Evolutionary conservation across 2,113 vertebrate genomes (phyloP), one percentile per base, ranked within the genome.

Genomic region (Cavia porcellus): DNA sequence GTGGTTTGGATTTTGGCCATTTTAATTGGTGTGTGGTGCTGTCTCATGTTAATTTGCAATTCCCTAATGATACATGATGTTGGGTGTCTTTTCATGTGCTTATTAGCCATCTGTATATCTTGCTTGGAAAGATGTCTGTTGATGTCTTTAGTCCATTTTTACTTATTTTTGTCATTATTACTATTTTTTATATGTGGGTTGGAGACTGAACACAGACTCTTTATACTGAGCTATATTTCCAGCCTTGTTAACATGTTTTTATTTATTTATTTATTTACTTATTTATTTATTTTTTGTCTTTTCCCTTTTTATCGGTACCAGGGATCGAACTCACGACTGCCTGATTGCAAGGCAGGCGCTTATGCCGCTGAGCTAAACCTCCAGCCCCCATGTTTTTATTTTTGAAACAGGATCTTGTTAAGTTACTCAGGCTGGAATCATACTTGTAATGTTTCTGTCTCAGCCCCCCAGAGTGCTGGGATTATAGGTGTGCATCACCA

Each of bases 1-100:
- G 30, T 68, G 20, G 42, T 94, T 92, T 79, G 77, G 42, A 79
- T 83, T 72, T 79, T 92, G 62, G 52, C 84, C 50, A 38, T 79
- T 94, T 52, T 80, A 80, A 80, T 52, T 61, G 50, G 68, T 52
- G 8, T 79, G 4, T 70, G 50, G 45, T 79, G 50, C 30, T 90
- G 7, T 87, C 68, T 94, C 19, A 35, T 59, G 11, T 96, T 32
- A 25, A 25, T 75, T 45, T 75, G 38, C 72, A 75, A 17, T 45
- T 75, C 38, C 42, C 72, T 75, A 75, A 75, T 75, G 72, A 45
- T 75, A 25, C 22, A 45, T 45, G 72, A 24, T 75, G 38, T 45
- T 42, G 22, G 72, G 72, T 7, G 25, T 75, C 22, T 75, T 74
- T n/a, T 75, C 22, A 13, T 75, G 72, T 45, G 42, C 72, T 74